Evolutionary conservation across 2,797 vertebrate genomes (phyloP).

Genomic region (Picus viridis): DNA sequence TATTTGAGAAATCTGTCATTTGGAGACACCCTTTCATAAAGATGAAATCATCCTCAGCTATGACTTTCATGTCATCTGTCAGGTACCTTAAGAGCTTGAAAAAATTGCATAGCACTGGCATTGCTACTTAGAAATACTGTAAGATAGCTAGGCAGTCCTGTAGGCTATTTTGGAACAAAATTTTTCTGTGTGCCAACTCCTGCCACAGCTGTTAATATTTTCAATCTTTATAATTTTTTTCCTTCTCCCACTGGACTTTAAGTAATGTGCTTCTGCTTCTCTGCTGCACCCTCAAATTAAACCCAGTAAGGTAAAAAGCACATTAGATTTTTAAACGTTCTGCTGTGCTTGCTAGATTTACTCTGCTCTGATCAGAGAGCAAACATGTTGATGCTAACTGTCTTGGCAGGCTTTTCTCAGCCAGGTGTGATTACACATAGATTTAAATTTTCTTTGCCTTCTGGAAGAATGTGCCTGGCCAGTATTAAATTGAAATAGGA

Average conservation of each 20-base stretch:
- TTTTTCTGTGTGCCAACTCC: not conserved
- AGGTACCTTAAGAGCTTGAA: not conserved
- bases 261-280: not conserved
- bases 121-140: not conserved
- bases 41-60: not conserved
- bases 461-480: not conserved
- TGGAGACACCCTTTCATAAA: not conserved
- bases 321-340: not conserved
- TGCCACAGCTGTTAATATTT: not conserved
- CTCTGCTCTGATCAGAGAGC: not conserved
- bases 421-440: not conserved
- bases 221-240: not conserved
- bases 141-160: not conserved
- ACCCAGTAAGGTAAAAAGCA: not conserved
- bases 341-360: not conserved
- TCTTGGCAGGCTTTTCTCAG: constrained; percentile 5
- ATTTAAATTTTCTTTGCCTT: constrained; percentile 5
- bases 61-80: not conserved
- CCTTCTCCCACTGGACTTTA: not conserved
- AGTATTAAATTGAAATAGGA: not conserved
- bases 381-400: not conserved
- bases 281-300: not conserved
- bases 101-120: not conserved
- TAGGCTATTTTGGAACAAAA: not conserved
- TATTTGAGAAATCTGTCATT: not conserved